phyloP scores from a whole-genome alignment of 2,113 vertebrate genomes.

The Arothron firmamentum region DNA sequence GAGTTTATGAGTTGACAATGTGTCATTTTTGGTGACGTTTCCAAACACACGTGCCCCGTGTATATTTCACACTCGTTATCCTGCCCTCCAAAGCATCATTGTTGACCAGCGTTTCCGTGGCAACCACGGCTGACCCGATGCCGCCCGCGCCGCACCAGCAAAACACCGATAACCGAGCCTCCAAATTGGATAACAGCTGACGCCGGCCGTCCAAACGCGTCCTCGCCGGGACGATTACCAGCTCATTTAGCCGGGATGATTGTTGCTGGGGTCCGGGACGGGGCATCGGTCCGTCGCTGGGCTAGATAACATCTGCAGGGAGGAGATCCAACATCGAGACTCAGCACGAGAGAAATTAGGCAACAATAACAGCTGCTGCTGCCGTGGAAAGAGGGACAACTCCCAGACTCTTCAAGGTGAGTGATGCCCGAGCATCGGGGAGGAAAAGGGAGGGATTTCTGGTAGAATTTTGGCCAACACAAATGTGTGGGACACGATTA shows the following conservation, averaged over 20 bases:
- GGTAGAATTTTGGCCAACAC: background rate
- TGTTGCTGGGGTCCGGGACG: background rate
- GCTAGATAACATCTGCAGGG: background rate
- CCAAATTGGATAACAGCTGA: background rate
- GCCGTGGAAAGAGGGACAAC: slow-evolving; percentile 9
- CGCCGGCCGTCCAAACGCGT: background rate
- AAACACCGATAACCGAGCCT: too few species aligned
- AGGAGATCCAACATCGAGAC: slow-evolving; percentile 2
- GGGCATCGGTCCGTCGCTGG: background rate
- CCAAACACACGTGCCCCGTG: too few species aligned
- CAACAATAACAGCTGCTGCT: slow-evolving; percentile 9
- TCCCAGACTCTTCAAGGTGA: slow-evolving; percentile 4
- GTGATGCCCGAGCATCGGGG: slow-evolving; percentile 11
- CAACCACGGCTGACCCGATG: too few species aligned
- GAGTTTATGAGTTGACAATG: too few species aligned
- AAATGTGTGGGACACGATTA: background rate
- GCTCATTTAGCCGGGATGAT: background rate
- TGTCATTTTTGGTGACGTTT: too few species aligned
- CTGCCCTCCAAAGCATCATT: too few species aligned
- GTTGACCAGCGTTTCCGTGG: too few species aligned
- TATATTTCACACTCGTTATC: too few species aligned
- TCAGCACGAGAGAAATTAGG: slow-evolving; percentile 5
- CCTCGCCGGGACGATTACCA: background rate
- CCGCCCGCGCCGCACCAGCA: too few species aligned
- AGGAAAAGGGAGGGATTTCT: background rate